Conservation (phyloP, 2,888 invertebrate species). For the Dicycla oo region DNA sequence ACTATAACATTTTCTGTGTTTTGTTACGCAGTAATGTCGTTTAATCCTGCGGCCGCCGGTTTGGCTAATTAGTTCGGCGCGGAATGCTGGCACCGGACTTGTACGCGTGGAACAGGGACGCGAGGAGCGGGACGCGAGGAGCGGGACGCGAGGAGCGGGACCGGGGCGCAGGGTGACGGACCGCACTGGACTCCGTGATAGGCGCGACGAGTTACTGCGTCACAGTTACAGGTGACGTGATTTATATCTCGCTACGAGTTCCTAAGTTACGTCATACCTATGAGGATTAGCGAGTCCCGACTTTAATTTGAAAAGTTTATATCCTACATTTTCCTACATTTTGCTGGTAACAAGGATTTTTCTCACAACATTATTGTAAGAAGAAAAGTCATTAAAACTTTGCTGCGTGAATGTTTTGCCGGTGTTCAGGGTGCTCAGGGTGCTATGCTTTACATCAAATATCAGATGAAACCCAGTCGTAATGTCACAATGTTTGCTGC, state of each 20-base stretch:
- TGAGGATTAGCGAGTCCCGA: constrained; percentile 15
- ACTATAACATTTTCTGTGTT: constrained; percentile 22
- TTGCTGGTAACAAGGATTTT: constrained; percentile 6
- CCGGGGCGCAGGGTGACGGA: neutral
- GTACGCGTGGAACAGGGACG: neutral
- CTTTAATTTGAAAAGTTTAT: constrained; percentile 40
- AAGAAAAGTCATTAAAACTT: constrained; percentile 42
- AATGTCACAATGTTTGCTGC: neutral
- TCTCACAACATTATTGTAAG: constrained; percentile 20
- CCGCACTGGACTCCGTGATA: constrained; percentile 19
- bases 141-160: too few species aligned
- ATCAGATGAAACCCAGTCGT: neutral
- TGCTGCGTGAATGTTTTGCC: constrained; percentile 11
- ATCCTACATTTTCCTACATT: too few species aligned
- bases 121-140: neutral
- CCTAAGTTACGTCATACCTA: neutral
- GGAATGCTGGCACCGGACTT: neutral
- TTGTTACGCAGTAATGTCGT: constrained; percentile 9
- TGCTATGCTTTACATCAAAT: neutral
- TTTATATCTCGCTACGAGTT: neutral
- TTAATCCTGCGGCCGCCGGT: constrained; percentile 17
- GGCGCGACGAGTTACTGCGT: constrained; percentile 17
- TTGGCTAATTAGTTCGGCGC: constrained; percentile 34
- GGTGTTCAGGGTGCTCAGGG: neutral
- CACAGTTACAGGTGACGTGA: constrained; percentile 18